A percentile compares a stretch with the other conserved stretches of the same genome.
These are phyloP conservation scores for Ips typographus DNA, from an alignment of 1,140 invertebrate species.

Conservation along the genomic window DNA sequence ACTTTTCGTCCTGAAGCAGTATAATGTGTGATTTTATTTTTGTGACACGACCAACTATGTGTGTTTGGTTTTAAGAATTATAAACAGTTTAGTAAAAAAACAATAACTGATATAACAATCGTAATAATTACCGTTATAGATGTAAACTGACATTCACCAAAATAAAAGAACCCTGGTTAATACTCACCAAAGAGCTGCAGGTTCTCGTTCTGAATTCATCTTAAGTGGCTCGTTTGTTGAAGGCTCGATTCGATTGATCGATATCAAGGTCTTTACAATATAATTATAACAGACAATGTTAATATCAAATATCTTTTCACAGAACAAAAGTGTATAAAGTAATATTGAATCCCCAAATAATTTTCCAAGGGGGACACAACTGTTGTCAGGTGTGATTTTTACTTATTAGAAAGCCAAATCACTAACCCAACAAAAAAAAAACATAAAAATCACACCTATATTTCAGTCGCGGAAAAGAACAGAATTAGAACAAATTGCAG, in stretches of 20 bases:
- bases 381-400: too few relatives aligned
- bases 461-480: neutral
- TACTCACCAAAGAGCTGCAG: slow-evolving; percentile 42
- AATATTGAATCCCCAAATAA: too few relatives aligned
- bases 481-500: neutral
- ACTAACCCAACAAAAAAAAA: neutral
- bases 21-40: too few relatives aligned
- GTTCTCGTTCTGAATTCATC: slow-evolving; percentile 36
- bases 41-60: too few relatives aligned
- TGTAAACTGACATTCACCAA: slow-evolving; percentile 30
- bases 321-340: neutral
- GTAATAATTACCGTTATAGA: neutral
- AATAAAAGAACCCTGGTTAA: slow-evolving; percentile 36
- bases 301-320: slow-evolving; percentile 46
- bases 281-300: slow-evolving; percentile 52
- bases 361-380: too few relatives aligned
- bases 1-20: too few relatives aligned
- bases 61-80: too few relatives aligned
- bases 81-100: neutral
- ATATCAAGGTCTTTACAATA: slow-evolving; percentile 50
- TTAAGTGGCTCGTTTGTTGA: slow-evolving; percentile 36
- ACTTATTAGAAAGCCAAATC: neutral
- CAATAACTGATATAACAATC: slow-evolving; percentile 7
- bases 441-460: neutral
- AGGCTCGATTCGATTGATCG: slow-evolving; percentile 41